A percentile compares a stretch with the other conserved stretches of the same genome.
These are phyloP conservation scores for Leptopilina myrica DNA, from an alignment of 2,888 invertebrate genomes.

Conservation along the genomic window DNA sequence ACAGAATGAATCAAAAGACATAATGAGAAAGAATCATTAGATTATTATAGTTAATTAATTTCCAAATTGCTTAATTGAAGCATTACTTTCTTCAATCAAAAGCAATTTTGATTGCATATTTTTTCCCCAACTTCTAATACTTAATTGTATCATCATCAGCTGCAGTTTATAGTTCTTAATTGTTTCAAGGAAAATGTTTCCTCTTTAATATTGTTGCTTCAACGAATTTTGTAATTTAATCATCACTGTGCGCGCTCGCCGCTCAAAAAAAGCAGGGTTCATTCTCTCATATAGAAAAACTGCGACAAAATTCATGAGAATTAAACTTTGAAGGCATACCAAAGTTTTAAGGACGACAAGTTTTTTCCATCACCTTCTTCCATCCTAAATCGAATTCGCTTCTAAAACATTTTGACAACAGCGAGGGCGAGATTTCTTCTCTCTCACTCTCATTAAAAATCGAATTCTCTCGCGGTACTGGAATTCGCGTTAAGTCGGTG, in stretches of 20 bases:
- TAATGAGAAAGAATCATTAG: too few relatives aligned
- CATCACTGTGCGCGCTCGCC: not conserved
- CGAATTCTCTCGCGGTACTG: constrained; percentile 46
- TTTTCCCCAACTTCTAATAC: not conserved
- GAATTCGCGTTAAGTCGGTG: constrained; percentile 54
- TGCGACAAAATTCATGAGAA: not conserved
- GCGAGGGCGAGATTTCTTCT: constrained; percentile 27
- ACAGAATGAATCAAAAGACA: too few relatives aligned
- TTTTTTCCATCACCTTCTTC: not conserved
- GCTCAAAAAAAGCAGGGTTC: not conserved
- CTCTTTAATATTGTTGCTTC: not conserved
- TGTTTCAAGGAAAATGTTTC: not conserved
- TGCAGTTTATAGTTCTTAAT: not conserved
- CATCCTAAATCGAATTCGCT: not conserved
- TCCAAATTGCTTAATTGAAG: too few relatives aligned
- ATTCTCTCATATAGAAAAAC: not conserved
- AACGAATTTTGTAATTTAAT: constrained; percentile 28
- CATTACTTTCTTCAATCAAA: too few relatives aligned
- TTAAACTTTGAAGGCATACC: not conserved
- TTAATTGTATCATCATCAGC: constrained; percentile 2
- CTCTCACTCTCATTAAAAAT: constrained; percentile 40
- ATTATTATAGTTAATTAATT: too few relatives aligned
- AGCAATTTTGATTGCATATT: too few relatives aligned
- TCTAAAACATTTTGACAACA: constrained; percentile 24
- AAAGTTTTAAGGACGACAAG: constrained; percentile 10